Evolutionary conservation across 2,797 vertebrate species (phyloP), one percentile per base, ranked within the genome.

Genomic region (Poeciliopsis presidionis): DNA sequence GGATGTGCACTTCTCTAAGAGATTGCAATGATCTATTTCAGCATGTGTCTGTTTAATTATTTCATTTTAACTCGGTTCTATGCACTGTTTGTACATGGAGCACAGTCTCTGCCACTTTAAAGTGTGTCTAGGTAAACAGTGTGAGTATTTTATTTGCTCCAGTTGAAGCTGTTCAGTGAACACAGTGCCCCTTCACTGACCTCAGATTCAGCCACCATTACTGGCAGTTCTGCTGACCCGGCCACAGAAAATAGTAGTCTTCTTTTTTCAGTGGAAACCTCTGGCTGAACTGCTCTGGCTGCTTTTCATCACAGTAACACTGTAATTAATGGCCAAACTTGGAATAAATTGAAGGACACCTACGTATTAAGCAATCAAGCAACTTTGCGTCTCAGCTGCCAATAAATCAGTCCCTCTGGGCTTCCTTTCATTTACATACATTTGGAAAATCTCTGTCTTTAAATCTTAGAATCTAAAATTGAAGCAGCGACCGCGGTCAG

Each of bases 311-410:
- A 1, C 76, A 70, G 63, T 11, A 41, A 63, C 0, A 72, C 61
- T 79, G 36, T 82, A 83, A 83, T 86, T 81, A 79, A 81, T 73
- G 73, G 76, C 33, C 61, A 77, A 74, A 49, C 51, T 36, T 65
- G 73, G 57, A 83, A 71, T 73, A 45, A 61, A 82, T 45, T 7
- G 75, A 73, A 57, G 2, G 20, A 78, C 61, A 61, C 72, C 75
- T 67, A 78, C 71, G 61, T 28, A 39, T 39, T 3, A 57, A 82
- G 63, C 28, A 65, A 57, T 30, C 9, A 5, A 6, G 14, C 61
- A 72, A 73, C 59, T 12, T 73, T n/a, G 70, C 16, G 18, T 76
- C 46, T 74, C 49, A 79, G 33, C 6, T 5, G 41, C 53, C 47
- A 80, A 46, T 33, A 51, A 73, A 79, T 49, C 74, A 79, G 71